Evolutionary conservation across 2,797 vertebrate genomes (phyloP).

Genomic region (Onychomys torridus): DNA sequence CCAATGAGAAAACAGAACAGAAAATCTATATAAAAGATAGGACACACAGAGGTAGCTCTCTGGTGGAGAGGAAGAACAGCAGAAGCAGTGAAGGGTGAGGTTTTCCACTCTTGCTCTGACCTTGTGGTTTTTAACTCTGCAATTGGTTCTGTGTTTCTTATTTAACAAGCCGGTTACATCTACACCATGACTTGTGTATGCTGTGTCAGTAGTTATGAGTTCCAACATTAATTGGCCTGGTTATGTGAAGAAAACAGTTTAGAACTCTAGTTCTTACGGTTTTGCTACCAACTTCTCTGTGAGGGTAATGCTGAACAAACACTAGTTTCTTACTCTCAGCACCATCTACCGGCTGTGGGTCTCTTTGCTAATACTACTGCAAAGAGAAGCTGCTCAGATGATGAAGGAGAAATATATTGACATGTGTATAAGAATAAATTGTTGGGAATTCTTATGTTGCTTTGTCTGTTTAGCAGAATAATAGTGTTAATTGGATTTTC

Average conservation of each 20-base stretch:
- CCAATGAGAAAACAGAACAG: too few relatives aligned
- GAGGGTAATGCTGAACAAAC: not conserved
- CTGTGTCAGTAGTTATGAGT: not conserved
- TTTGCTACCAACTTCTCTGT: not conserved
- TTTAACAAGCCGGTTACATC: too few relatives aligned
- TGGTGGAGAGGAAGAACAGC: too few relatives aligned
- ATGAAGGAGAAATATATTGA: not conserved
- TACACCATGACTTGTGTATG: not conserved
- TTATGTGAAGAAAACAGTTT: not conserved
- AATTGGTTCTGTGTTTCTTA: too few relatives aligned
- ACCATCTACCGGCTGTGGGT: not conserved
- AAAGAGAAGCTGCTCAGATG: not conserved
- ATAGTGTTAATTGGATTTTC: not conserved
- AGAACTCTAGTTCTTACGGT: not conserved
- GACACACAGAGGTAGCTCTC: too few relatives aligned
- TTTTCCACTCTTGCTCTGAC: too few relatives aligned
- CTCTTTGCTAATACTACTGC: not conserved
- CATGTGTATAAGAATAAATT: not conserved
- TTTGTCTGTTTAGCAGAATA: not conserved
- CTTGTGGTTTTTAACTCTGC: too few relatives aligned
- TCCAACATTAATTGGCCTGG: not conserved
- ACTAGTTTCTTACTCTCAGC: not conserved
- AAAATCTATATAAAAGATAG: too few relatives aligned
- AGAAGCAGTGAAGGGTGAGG: too few relatives aligned
- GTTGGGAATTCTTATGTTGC: not conserved